Percentiles rank a stretch among this genome's conserved stretches.
phyloP scores from a whole-genome alignment of 2,888 invertebrate species.

The Heliothis peltigera region DNA sequence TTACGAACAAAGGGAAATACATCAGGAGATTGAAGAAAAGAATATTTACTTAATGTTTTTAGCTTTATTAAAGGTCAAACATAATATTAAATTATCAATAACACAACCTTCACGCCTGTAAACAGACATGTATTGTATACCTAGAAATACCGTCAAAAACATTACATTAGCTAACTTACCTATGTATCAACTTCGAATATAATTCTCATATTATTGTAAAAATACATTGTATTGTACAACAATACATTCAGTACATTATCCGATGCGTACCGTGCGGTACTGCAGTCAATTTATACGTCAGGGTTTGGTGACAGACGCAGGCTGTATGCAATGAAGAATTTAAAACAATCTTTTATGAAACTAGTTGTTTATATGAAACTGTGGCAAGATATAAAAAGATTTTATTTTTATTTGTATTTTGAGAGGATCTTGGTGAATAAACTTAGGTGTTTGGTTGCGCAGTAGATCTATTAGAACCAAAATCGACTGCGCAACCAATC shows the following conservation, averaged over 20 bases:
- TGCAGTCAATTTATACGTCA: constrained; percentile 56
- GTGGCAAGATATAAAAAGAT: constrained; percentile 1
- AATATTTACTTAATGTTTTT: constrained; percentile 37
- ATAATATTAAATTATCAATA: constrained; percentile 60
- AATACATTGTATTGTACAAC: constrained; percentile 45
- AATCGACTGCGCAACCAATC: too few species aligned
- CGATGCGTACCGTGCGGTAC: constrained; percentile 58
- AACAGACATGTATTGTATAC: constrained; percentile 16
- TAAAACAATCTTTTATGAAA: constrained; percentile 3
- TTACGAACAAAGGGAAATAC: constrained; percentile 7
- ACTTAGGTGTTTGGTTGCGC: too few species aligned
- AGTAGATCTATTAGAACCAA: too few species aligned
- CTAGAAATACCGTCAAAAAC: constrained; percentile 49
- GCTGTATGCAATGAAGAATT: constrained; percentile 10
- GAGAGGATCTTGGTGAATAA: too few species aligned
- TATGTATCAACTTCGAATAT: constrained; percentile 62
- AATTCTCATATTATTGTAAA: constrained; percentile 46
- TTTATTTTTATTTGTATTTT: too few species aligned
- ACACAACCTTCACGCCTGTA: constrained; percentile 47
- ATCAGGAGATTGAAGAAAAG: constrained; percentile 44
- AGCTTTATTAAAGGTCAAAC: constrained; percentile 55
- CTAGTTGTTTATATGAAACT: constrained; percentile 22
- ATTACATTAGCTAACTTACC: constrained; percentile 48
- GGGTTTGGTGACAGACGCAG: constrained; percentile 54
- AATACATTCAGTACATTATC: constrained; percentile 57